Conservation (phyloP, 2,797 vertebrate species). For the Psittacula echo region DNA sequence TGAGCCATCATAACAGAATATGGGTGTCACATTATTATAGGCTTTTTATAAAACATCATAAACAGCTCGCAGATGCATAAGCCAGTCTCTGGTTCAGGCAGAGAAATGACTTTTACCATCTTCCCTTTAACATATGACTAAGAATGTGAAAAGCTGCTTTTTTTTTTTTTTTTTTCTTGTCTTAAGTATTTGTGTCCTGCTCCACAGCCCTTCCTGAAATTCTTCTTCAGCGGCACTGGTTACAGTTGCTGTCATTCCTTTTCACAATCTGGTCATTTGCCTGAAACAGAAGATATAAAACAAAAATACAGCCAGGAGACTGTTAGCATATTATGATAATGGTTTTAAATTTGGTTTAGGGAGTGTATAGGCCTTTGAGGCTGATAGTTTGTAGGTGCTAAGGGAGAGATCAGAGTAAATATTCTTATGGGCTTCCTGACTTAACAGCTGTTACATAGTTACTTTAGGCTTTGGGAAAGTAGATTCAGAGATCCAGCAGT, state of each 20-base stretch:
- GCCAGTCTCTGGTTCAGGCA: neutral
- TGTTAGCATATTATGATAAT: slow-evolving; percentile 10
- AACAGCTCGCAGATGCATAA: neutral
- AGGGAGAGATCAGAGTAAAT: slow-evolving; percentile 37
- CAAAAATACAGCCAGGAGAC: neutral
- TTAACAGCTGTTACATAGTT: slow-evolving; percentile 35
- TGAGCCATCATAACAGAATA: neutral
- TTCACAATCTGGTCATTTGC: neutral
- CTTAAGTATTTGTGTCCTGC: neutral
- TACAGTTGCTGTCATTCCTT: neutral
- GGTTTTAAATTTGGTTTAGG: slow-evolving; percentile 20
- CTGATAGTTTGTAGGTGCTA: slow-evolving; percentile 21
- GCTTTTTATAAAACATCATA: neutral
- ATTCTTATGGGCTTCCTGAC: neutral
- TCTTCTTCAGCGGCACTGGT: neutral
- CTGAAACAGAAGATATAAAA: neutral
- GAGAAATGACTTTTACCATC: neutral
- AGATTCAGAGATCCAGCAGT: neutral
- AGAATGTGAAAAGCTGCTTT: neutral
- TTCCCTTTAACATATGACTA: neutral
- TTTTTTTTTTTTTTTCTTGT: neutral
- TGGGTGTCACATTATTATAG: neutral
- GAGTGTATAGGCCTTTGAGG: neutral
- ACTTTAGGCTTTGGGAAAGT: neutral
- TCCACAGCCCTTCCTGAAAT: neutral